Conservation (phyloP, 1,140 invertebrate species). For the Adoxophyes honmai region DNA sequence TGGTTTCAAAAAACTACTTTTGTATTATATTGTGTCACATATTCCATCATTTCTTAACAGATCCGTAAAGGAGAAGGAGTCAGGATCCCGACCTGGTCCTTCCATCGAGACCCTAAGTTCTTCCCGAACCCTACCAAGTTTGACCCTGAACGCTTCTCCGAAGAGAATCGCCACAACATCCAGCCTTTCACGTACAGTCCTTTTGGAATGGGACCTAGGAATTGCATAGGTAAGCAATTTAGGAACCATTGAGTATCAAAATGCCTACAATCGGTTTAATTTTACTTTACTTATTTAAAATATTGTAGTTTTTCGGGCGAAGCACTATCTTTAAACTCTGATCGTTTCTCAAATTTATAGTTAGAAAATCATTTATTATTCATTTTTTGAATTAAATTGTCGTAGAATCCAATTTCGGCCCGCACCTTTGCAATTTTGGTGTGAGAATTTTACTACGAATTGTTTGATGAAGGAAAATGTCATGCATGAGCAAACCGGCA, state of each 20-base stretch:
- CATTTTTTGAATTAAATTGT: no score
- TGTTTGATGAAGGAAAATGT: no score
- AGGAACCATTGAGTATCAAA: not conserved
- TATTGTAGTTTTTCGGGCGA: no score
- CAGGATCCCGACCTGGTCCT: slow-evolving; percentile 68
- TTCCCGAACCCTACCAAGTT: slow-evolving; percentile 78
- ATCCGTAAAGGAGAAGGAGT: slow-evolving; percentile 64
- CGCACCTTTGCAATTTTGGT: no score
- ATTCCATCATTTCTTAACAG: slow-evolving; percentile 21
- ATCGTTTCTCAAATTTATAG: no score
- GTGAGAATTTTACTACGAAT: no score
- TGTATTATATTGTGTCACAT: not conserved
- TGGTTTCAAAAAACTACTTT: no score
- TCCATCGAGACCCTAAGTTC: slow-evolving; percentile 77
- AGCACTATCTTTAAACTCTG: no score
- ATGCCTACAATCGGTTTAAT: not conserved
- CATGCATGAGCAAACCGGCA: no score
- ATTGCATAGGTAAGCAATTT: slow-evolving; percentile 77
- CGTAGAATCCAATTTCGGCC: no score
- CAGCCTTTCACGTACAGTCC: slow-evolving; percentile 77
- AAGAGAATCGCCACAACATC: slow-evolving; percentile 73
- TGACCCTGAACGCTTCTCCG: slow-evolving; percentile 78
- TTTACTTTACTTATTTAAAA: no score
- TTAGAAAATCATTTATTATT: no score
- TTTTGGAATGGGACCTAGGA: slow-evolving; percentile 80